Percentiles rank a stretch among this genome's conserved stretches.
Conservation (phyloP, 2,797 vertebrate genomes). For the Peromyscus attwateri region DNA sequence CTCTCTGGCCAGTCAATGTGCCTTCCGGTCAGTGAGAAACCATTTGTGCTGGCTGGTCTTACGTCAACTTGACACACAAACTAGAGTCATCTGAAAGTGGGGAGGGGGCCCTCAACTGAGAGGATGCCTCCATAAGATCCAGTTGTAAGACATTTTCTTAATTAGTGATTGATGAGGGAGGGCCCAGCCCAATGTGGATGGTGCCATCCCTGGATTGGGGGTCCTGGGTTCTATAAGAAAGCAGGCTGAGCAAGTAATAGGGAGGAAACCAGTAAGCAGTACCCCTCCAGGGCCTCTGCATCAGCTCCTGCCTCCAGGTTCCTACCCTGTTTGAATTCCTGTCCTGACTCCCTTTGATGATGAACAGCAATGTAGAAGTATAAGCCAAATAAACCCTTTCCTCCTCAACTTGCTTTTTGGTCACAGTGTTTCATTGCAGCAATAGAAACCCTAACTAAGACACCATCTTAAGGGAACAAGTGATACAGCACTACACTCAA, state of each 20-base stretch:
- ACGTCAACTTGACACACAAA: background rate
- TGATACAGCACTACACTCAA: background rate
- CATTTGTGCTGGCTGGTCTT: background rate
- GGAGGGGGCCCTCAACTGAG: background rate
- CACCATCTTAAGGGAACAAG: background rate
- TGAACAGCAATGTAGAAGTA: background rate
- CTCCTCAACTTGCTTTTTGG: background rate
- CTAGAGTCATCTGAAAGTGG: background rate
- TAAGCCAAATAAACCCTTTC: background rate
- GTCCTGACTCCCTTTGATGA: background rate
- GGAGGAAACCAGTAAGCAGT: background rate
- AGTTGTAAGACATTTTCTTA: background rate
- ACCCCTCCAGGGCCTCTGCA: no score
- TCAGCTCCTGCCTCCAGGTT: background rate
- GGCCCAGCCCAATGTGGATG: background rate
- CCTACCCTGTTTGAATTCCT: background rate
- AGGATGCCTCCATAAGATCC: background rate
- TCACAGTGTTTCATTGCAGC: background rate
- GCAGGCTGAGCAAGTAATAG: background rate
- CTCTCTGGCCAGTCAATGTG: background rate
- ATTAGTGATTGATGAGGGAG: background rate
- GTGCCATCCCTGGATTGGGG: background rate
- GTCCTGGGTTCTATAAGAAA: background rate
- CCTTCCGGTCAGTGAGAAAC: no score
- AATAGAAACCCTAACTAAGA: background rate